A percentile compares a stretch with the other conserved stretches of the same genome.
These are phyloP conservation scores for Teleogryllus occipitalis DNA, from an alignment of 1,140 invertebrate species.

Conservation along the genomic window DNA sequence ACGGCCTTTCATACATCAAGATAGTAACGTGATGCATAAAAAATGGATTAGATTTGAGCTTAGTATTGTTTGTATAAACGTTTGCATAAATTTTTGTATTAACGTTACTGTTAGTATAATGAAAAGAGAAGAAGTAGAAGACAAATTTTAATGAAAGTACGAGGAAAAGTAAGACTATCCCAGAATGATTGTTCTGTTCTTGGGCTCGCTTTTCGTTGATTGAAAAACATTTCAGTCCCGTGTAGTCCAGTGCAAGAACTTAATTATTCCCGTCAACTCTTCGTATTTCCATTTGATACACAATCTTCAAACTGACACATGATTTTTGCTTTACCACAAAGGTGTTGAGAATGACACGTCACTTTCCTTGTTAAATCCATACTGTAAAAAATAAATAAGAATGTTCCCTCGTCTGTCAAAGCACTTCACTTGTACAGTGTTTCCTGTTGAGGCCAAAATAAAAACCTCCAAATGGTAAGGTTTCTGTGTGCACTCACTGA, in stretches of 20 bases:
- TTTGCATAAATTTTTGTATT: too few species aligned
- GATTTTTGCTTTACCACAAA: conserved; percentile 4
- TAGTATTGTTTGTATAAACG: too few species aligned
- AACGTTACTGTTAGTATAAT: too few species aligned
- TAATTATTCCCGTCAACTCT: conserved; percentile 14
- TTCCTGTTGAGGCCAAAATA: conserved; percentile 16
- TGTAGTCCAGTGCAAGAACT: conserved; percentile 11
- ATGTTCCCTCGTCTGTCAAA: conserved; percentile 9
- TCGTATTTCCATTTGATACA: conserved; percentile 13
- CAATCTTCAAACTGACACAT: conserved; percentile 9
- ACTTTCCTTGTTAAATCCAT: neutral
- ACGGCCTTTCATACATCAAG: too few species aligned
- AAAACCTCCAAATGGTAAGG: conserved; percentile 10
- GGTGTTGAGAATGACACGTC: neutral
- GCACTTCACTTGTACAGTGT: conserved; percentile 13
- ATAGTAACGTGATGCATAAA: too few species aligned
- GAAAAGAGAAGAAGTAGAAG: too few species aligned
- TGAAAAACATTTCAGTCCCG: conserved; percentile 17
- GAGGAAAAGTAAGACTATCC: conserved; percentile 16
- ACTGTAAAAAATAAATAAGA: conserved; percentile 14
- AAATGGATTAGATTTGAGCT: too few species aligned
- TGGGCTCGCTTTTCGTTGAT: conserved; percentile 10
- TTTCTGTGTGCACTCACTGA: conserved; percentile 2
- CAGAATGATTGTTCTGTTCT: neutral
- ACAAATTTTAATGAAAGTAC: conserved; percentile 15